A percentile compares a stretch with the other conserved stretches of the same genome.
Conservation (phyloP, 1,140 invertebrate genomes). For the Aradophagus sp. region DNA sequence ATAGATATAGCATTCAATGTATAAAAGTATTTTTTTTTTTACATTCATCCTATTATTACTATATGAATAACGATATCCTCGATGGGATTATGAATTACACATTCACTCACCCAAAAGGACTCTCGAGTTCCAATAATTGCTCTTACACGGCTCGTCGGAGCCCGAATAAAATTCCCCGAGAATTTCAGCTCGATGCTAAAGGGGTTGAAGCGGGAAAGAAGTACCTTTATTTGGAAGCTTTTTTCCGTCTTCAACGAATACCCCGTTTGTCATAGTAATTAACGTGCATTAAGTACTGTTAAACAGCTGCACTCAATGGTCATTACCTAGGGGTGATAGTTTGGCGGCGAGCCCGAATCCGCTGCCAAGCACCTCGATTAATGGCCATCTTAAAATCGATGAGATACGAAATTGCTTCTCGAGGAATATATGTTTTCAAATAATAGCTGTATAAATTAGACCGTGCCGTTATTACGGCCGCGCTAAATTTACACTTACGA, state of each 20-base stretch:
- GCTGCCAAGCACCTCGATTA: constrained; percentile 56
- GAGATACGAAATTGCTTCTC: constrained; percentile 54
- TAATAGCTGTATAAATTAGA: constrained; percentile 39
- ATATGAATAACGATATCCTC: constrained; percentile 16
- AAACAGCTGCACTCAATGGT: constrained; percentile 50
- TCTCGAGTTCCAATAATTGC: constrained; percentile 18
- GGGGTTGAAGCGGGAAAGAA: too few relatives aligned
- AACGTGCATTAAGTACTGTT: constrained; percentile 41
- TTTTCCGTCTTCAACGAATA: too few relatives aligned
- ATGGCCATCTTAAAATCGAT: constrained; percentile 59
- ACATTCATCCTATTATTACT: too few relatives aligned
- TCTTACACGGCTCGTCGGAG: not conserved
- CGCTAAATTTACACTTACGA: constrained; percentile 21
- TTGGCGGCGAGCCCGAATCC: constrained; percentile 54
- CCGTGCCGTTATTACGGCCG: constrained; percentile 2
- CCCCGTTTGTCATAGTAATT: constrained; percentile 30
- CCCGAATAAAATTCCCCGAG: too few relatives aligned
- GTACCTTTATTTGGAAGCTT: too few relatives aligned
- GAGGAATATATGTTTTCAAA: constrained; percentile 35
- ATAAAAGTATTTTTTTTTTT: too few relatives aligned
- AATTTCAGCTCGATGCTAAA: too few relatives aligned
- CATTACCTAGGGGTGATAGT: constrained; percentile 50
- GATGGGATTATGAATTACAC: constrained; percentile 17
- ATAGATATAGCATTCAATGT: too few relatives aligned
- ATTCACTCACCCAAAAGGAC: constrained; percentile 8